phyloP scores from a whole-genome alignment of 1,140 invertebrate genomes.

The Drosophila azteca region DNA sequence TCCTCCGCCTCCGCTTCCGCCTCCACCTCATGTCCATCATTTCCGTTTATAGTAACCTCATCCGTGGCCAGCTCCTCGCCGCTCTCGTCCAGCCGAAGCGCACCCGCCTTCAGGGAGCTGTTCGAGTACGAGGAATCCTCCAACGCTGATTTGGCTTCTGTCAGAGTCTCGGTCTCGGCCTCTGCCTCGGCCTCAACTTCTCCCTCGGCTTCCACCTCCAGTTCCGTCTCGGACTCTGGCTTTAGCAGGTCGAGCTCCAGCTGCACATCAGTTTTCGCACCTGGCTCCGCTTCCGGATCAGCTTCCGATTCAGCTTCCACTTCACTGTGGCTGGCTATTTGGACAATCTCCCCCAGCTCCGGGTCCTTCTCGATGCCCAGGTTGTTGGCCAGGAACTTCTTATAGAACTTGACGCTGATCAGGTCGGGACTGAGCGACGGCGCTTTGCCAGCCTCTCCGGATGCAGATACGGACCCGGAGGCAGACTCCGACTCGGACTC shows the following conservation, averaged over 20 bases:
- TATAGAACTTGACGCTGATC: slow-evolving; percentile 82
- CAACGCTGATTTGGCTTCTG: background rate
- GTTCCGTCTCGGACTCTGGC: no score
- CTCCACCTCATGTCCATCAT: background rate
- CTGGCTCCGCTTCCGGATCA: background rate
- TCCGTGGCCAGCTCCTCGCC: slow-evolving; percentile 19
- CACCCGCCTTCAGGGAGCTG: slow-evolving; percentile 32
- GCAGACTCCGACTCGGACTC: slow-evolving; percentile 1
- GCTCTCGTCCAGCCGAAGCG: slow-evolving; percentile 56
- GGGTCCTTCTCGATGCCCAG: slow-evolving; percentile 83
- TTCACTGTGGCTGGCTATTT: slow-evolving; percentile 55
- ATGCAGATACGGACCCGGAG: background rate
- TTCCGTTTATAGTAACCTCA: background rate
- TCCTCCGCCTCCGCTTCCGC: background rate
- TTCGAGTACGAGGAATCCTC: slow-evolving; percentile 25
- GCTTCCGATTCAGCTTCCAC: slow-evolving; percentile 1
- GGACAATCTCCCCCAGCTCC: slow-evolving; percentile 81
- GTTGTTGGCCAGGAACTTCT: slow-evolving; percentile 83
- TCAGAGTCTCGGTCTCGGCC: slow-evolving; percentile 12
- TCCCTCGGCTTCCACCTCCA: background rate
- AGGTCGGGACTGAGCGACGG: slow-evolving; percentile 74
- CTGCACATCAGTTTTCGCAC: background rate
- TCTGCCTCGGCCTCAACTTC: slow-evolving; percentile 22
- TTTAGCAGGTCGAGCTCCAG: background rate
- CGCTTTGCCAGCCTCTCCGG: slow-evolving; percentile 54